Conservation (phyloP, 2,113 vertebrate species). For the Onychostruthus taczanowskii region DNA sequence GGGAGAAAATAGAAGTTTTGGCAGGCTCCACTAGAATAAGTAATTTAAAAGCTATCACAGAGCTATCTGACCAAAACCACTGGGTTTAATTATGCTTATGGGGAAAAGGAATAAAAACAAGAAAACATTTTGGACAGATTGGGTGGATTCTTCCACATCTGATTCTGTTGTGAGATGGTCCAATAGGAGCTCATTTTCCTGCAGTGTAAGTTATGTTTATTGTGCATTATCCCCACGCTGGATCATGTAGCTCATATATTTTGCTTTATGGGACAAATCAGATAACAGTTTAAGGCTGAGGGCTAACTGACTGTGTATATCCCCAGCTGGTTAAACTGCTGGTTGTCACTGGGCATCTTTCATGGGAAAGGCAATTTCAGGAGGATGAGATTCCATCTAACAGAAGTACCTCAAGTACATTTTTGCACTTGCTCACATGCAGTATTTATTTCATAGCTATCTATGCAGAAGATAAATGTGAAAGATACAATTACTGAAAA, state of each 20-base stretch:
- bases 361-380: conserved; percentile 59
- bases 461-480: conserved; percentile 40
- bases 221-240: conserved; percentile 40
- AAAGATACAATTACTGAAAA: conserved; percentile 25
- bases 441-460: conserved; percentile 55
- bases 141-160: background rate
- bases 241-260: conserved; percentile 47
- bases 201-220: conserved; percentile 31
- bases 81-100: background rate
- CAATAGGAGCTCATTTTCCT: conserved; percentile 24
- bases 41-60: background rate
- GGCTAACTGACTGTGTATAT: conserved; percentile 39
- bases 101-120: background rate
- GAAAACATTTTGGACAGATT: background rate
- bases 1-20: background rate
- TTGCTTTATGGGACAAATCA: conserved; percentile 61
- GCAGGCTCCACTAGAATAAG: background rate
- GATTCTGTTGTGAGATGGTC: background rate
- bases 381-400: conserved; percentile 60
- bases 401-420: conserved; percentile 38
- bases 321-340: conserved; percentile 45
- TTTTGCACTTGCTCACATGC: conserved; percentile 25
- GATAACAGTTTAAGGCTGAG: conserved; percentile 55
- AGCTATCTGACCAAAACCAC: background rate
- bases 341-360: conserved; percentile 61